Evolutionary conservation across 2,888 invertebrate species (phyloP).

Genomic region (Furcula furcula): DNA sequence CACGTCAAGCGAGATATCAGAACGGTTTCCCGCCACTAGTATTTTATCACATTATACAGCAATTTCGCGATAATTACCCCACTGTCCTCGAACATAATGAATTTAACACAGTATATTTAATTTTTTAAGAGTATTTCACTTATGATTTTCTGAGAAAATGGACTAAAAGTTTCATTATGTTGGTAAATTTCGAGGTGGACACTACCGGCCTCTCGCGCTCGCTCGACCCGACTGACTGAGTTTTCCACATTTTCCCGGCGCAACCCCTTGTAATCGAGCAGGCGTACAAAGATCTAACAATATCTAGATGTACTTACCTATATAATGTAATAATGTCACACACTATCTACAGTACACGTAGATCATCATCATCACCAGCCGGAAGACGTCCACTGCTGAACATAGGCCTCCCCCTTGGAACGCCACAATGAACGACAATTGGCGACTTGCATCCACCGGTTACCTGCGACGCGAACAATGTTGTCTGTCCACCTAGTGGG

Average conservation of each 20-base stretch:
- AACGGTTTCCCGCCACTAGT: conserved; percentile 81
- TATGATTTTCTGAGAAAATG: conserved; percentile 57
- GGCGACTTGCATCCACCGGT: no score
- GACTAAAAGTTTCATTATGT: conserved; percentile 69
- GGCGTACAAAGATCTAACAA: conserved; percentile 62
- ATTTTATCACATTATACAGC: conserved; percentile 58
- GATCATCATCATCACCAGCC: no score
- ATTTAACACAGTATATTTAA: conserved; percentile 32
- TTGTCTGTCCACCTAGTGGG: no score
- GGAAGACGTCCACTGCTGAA: no score
- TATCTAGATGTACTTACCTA: conserved; percentile 48
- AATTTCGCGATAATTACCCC: conserved; percentile 36
- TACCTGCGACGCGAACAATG: no score
- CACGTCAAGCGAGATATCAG: conserved; percentile 79
- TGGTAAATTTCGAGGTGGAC: conserved; percentile 44
- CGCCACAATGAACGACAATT: no score
- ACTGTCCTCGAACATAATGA: conserved; percentile 19
- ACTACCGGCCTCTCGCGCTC: conserved; percentile 58
- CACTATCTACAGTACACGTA: no score
- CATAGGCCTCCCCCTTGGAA: no score
- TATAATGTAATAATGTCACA: no score
- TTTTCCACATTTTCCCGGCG: conserved; percentile 77
- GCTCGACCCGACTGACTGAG: conserved; percentile 76
- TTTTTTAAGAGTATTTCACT: conserved; percentile 36
- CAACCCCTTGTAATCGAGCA: conserved; percentile 79